Evolutionary conservation across 1,140 invertebrate species (phyloP), one percentile per base, ranked within the genome.

Genomic region (Asbolus verrucosus): DNA sequence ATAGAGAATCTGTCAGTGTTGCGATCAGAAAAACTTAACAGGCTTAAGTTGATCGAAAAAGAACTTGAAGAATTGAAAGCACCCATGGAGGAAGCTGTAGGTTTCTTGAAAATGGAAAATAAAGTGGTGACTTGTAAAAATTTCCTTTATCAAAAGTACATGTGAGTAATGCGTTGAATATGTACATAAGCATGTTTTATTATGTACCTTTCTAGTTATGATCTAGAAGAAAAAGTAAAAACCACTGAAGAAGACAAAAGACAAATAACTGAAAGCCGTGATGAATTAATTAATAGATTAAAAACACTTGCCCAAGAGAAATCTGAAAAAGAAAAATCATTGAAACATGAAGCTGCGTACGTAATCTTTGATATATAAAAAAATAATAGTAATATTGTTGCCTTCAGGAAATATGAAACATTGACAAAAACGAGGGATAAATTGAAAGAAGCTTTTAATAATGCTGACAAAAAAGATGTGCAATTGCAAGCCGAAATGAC

Each of bases 31-130:
- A 98, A 97, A 81, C 81, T 97, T 27, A 95, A 96, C 81, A 86
- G 96, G 74, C 88, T 97, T 0, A 92, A 94, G 77, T 82, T 96
- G 15, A 93, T 95, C 0, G 93, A 98, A 82, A 93, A 93, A 72
- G 96, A 98, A 79, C 93, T 95, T 80, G 88, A 92, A 67, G 89
- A 91, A 66, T 81, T 99, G 38, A 90, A 94, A 77, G 91, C 88
- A 68, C 92, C 94, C 0, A 96, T 93, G 86, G 89, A 94, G 76
- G 92, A 95, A 75, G 95, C 96, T 0, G 84, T 98, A 0, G 87
- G 90, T 50, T 95, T 90, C 79, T 84, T 98, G 63, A 90, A 89
- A 73, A 76, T 88, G 1, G 92, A 96, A 76, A 98, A 98, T 79
- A 84, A 85, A 14, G 84, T 92, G 4, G 85, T 87, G 5, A 82